Base-by-base conservation (phyloP, 1,140 invertebrate species). In the Ceratosolen fusciceps region DNA sequence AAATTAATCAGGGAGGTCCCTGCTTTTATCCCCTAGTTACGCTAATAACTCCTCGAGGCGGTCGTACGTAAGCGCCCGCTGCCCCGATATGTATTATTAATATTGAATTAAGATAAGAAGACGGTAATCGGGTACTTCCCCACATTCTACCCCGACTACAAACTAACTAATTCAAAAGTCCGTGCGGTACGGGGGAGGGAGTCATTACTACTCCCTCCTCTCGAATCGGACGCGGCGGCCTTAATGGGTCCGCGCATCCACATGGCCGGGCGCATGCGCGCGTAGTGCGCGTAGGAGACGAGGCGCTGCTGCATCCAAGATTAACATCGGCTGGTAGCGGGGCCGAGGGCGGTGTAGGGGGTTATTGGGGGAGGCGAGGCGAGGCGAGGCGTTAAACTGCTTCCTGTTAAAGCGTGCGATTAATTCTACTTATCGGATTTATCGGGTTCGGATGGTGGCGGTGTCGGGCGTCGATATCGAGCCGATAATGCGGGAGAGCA, bases 201-300 rank as follows among this genome's bases (percentile, higher is more conserved):
- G n/a, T n/a, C n/a, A n/a, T n/a, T n/a, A n/a, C n/a, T n/a, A n/a
- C n/a, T n/a, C n/a, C n/a, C n/a, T n/a, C n/a, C n/a, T n/a, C n/a
- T n/a, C n/a, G n/a, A n/a, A n/a, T n/a, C n/a, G 86, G 85, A 82
- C 76, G 54, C 77, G 68, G 78, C 77, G 79, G 82, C n/a, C n/a
- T 73, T 72, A 73, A 80, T 73, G 74, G 56, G 24, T 5, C 2
- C 56, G n/a, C 12, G 24, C 49, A 52, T 3, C 49, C 56, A 37
- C 24, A 34, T 19, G 10, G 9, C 24, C 8, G 47, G 26, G n/a
- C 43, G 67, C 70, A 37, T 24, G 8, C 54, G 10, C 24, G 37
- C 72, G 39, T 12, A 43, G 39, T 43, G 39, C n/a, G n/a, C n/a
- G 39, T 43, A 7, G 39, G 39, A 43, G 39, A 12, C 5, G 39